Percentiles rank a stretch among this genome's conserved stretches.
These are phyloP conservation scores for Cryptocephalus moraei DNA, from an alignment of 2,888 invertebrate species.

Conservation along the genomic window DNA sequence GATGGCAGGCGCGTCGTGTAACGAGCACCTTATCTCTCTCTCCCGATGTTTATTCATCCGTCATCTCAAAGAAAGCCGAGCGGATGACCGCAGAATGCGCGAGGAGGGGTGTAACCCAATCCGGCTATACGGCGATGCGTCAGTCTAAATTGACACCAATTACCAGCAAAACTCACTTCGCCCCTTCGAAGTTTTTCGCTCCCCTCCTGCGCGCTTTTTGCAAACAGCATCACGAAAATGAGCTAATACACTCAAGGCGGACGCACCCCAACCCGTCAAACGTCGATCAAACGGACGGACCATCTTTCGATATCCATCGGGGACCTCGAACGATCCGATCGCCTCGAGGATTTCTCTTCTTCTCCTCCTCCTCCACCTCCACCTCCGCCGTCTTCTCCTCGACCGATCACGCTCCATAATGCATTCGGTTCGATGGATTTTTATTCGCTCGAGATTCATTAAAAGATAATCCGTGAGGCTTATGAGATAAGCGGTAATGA, in stretches of 20 bases:
- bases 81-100: constrained; percentile 24
- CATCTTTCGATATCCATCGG: constrained; percentile 5
- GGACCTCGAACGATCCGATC: constrained; percentile 1
- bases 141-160: constrained; percentile 57
- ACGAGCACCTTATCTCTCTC: too few relatives aligned
- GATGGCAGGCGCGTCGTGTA: too few relatives aligned
- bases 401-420: constrained; percentile 1
- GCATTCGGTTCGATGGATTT: background rate
- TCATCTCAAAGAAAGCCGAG: constrained; percentile 17
- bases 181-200: constrained; percentile 20
- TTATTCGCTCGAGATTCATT: constrained; percentile 8
- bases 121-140: constrained; percentile 44
- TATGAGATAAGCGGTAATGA: background rate
- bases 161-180: constrained; percentile 49
- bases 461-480: constrained; percentile 5
- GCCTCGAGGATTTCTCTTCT: background rate
- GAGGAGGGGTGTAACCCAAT: constrained; percentile 35
- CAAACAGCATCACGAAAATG: constrained; percentile 40
- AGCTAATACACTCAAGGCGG: constrained; percentile 35
- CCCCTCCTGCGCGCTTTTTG: constrained; percentile 28
- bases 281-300: constrained; percentile 15
- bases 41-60: constrained; percentile 6
- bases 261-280: constrained; percentile 1
- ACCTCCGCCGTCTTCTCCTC: too few relatives aligned
- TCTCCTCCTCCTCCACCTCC: too few relatives aligned